phyloP scores from a whole-genome alignment of 2,113 vertebrate genomes.

The Mirza zaza region DNA sequence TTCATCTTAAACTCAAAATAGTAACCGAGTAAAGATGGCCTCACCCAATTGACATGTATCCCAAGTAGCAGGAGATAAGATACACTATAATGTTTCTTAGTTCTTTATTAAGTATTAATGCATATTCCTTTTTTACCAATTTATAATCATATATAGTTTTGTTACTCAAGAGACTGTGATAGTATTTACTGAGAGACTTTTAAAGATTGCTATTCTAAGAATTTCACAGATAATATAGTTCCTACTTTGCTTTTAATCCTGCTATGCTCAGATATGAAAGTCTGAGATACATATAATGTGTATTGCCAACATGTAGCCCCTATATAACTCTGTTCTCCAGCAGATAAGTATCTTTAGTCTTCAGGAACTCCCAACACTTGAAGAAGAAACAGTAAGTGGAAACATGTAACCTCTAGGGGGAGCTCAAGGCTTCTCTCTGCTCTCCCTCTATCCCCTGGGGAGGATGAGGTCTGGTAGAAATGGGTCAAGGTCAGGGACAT shows the following conservation, averaged over 20 bases:
- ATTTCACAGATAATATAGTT: neutral
- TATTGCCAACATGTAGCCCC: neutral
- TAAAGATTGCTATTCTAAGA: constrained; percentile 7
- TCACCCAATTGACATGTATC: neutral
- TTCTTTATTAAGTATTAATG: neutral
- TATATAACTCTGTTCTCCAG: neutral
- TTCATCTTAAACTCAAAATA: constrained; percentile 3
- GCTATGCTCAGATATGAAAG: neutral
- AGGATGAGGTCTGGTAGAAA: neutral
- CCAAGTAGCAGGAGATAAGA: neutral
- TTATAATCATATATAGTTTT: neutral
- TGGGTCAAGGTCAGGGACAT: constrained; percentile 1
- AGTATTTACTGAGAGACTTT: constrained; percentile 9
- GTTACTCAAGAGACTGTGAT: neutral
- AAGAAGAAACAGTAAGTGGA: constrained; percentile 36
- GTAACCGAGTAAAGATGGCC: neutral
- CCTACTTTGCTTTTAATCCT: constrained; percentile 20
- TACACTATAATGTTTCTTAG: neutral
- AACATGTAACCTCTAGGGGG: constrained; percentile 65
- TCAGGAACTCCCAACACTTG: neutral
- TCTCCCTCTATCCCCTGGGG: neutral
- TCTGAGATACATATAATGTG: constrained; percentile 2
- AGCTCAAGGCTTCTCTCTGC: constrained; percentile 64
- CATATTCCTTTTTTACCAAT: neutral
- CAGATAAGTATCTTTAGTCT: neutral